A percentile compares a stretch with the other conserved stretches of the same genome.
phyloP scores from a whole-genome alignment of 2,888 invertebrate species.

The Pseudococcus longispinus region DNA sequence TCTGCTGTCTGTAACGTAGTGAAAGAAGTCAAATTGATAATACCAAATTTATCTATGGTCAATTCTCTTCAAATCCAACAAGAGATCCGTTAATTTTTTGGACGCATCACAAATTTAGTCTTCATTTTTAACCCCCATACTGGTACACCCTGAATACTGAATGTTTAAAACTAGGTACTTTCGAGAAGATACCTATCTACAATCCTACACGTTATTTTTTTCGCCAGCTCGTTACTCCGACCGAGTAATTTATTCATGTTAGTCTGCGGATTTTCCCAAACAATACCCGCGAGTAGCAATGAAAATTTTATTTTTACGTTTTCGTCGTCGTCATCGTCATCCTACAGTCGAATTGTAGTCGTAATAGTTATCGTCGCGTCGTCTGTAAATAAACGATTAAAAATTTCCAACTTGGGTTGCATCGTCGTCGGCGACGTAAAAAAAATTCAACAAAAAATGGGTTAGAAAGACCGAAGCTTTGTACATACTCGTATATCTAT shows the following conservation, averaged over 20 bases:
- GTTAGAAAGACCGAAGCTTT: neutral
- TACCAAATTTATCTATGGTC: no score
- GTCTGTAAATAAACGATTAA: slow-evolving; percentile 22
- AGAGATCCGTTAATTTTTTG: neutral
- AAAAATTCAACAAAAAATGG: neutral
- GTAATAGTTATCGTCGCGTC: slow-evolving; percentile 7
- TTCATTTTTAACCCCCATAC: neutral
- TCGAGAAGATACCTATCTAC: neutral
- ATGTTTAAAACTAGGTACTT: no score
- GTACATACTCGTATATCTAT: neutral
- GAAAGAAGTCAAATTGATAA: no score
- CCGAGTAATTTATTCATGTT: slow-evolving; percentile 22
- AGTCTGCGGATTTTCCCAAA: slow-evolving; percentile 26
- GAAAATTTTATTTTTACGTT: slow-evolving; percentile 16
- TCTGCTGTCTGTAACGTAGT: no score
- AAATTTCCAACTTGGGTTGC: neutral
- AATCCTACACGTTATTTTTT: neutral
- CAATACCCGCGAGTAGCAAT: neutral
- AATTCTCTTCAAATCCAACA: no score
- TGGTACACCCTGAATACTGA: neutral
- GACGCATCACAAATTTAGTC: no score
- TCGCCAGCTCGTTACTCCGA: neutral
- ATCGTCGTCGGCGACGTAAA: neutral
- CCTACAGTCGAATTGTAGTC: neutral
- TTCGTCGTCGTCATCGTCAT: neutral